A percentile compares a stretch with the other conserved stretches of the same genome.
Evolutionary conservation across 2,113 vertebrate genomes (phyloP).

Genomic region (Martes martes): DNA sequence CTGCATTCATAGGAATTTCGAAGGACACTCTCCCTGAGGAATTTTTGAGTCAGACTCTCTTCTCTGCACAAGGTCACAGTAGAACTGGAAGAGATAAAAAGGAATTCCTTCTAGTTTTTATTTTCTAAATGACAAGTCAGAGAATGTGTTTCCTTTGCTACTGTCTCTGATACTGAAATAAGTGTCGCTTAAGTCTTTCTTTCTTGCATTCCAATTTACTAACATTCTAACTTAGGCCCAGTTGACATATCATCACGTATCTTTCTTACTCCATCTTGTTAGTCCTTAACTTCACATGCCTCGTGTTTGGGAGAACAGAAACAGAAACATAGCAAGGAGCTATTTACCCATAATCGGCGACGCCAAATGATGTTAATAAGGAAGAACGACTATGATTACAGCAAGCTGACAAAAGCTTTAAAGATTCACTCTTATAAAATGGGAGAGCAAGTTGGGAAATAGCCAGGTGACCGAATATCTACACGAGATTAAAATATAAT

Average conservation of each 20-base stretch:
- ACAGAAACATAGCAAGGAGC: neutral
- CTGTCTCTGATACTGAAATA: neutral
- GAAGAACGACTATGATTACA: neutral
- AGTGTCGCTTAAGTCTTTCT: neutral
- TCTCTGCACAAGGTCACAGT: neutral
- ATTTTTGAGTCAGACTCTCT: neutral
- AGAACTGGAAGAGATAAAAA: neutral
- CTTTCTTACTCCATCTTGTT: neutral
- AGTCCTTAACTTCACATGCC: neutral
- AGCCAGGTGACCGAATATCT: neutral
- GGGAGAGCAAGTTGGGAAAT: neutral
- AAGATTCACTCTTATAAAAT: neutral
- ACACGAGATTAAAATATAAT: neutral
- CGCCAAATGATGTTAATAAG: neutral
- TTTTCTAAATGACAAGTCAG: conserved; percentile 22
- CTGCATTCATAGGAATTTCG: neutral
- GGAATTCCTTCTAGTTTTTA: neutral
- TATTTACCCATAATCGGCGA: neutral
- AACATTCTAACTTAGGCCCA: neutral
- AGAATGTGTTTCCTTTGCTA: neutral
- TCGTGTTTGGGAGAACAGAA: neutral
- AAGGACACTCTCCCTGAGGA: neutral
- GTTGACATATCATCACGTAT: neutral
- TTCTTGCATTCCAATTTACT: neutral
- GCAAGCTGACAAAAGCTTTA: neutral